Evolutionary conservation across 1,140 invertebrate species (phyloP).

Genomic region (Adoxophyes honmai): DNA sequence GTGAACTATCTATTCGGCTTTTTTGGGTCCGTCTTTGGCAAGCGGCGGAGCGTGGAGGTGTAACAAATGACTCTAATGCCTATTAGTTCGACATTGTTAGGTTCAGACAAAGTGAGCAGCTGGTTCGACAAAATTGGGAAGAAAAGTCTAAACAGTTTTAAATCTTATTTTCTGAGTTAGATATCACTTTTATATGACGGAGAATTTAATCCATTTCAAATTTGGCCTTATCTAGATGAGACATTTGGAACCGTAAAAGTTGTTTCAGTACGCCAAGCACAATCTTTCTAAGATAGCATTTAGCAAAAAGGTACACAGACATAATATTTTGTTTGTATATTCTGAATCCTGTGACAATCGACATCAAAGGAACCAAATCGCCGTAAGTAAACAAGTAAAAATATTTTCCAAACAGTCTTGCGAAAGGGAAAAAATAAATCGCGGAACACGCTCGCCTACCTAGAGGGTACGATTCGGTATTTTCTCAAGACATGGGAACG

Average conservation of each 20-base stretch:
- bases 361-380: conserved; percentile 68
- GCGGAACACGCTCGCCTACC: conserved; percentile 54
- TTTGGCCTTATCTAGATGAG: no score
- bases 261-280: background rate
- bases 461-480: conserved; percentile 56
- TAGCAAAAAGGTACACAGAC: conserved; percentile 12
- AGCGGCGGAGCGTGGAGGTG: conserved; percentile 46
- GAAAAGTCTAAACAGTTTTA: conserved; percentile 4
- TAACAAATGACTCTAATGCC: conserved; percentile 54
- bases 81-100: conserved; percentile 56
- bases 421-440: conserved; percentile 63
- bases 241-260: no score
- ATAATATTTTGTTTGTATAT: conserved; percentile 32
- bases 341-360: conserved; percentile 53
- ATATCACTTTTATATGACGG: background rate
- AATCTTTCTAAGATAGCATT: conserved; percentile 6
- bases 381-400: conserved; percentile 71
- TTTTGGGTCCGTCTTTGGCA: conserved; percentile 43
- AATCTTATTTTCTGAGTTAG: background rate
- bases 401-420: conserved; percentile 56
- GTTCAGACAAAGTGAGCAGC: conserved; percentile 44
- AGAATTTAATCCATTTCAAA: background rate
- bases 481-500: conserved; percentile 40
- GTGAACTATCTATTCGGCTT: conserved; percentile 35
- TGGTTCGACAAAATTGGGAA: conserved; percentile 31